Evolutionary conservation across 2,113 vertebrate genomes (phyloP).

Genomic region (Pyxicephalus adspersus): DNA sequence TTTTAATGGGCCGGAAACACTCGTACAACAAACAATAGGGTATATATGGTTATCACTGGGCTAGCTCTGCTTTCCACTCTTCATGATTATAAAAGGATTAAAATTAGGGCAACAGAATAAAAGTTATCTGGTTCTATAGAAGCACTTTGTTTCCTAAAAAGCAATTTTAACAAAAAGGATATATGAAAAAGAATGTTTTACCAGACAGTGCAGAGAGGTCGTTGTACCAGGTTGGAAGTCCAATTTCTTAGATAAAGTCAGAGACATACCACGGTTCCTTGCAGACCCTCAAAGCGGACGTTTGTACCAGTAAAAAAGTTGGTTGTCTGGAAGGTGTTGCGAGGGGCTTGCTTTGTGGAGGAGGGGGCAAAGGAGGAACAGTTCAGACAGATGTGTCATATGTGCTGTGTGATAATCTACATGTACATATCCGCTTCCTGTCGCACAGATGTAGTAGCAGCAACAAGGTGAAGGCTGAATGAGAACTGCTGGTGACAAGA

Average conservation of each 20-base stretch:
- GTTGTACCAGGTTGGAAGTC: not conserved
- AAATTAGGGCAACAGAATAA: too few species aligned
- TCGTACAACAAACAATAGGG: too few species aligned
- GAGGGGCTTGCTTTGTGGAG: slow-evolving; percentile 41
- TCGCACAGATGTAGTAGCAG: slow-evolving; percentile 1
- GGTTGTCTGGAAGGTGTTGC: not conserved
- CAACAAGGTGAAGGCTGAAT: slow-evolving; percentile 24
- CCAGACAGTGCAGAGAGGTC: too few species aligned
- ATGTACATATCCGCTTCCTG: slow-evolving; percentile 54
- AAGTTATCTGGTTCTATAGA: too few species aligned
- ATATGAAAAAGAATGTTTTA: not conserved
- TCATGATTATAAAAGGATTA: too few species aligned
- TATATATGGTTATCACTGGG: too few species aligned
- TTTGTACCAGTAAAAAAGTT: not conserved
- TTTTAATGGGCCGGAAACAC: too few species aligned
- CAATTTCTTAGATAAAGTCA: not conserved
- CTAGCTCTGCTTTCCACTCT: too few species aligned
- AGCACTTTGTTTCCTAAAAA: too few species aligned
- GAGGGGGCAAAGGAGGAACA: slow-evolving; percentile 45
- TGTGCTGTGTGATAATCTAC: slow-evolving; percentile 32
- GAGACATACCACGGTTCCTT: not conserved
- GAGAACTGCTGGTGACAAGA: not conserved
- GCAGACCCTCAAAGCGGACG: slow-evolving; percentile 11
- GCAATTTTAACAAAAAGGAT: too few species aligned
- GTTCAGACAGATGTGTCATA: slow-evolving; percentile 47